Evolutionary conservation across 2,113 vertebrate genomes (phyloP).

Genomic region (Nannobrachium achirus): DNA sequence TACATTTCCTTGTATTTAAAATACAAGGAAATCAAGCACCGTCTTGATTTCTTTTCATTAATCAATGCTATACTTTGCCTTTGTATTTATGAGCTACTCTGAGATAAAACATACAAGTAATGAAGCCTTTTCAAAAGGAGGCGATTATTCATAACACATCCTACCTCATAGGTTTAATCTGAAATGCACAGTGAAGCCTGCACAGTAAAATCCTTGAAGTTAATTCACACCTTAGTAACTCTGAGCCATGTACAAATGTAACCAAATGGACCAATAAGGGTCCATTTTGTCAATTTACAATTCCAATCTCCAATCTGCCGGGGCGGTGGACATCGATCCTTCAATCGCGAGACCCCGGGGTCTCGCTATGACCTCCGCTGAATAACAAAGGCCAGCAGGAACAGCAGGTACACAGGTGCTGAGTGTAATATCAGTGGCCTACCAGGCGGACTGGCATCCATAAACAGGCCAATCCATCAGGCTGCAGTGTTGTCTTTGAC

Average conservation of each 20-base stretch:
- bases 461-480: constrained; percentile 81
- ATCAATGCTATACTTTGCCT: constrained; percentile 3
- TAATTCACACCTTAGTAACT: no score
- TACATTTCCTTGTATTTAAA: background rate
- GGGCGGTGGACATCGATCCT: constrained; percentile 63
- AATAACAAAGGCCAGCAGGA: constrained; percentile 60
- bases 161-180: constrained; percentile 27
- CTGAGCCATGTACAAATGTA: no score
- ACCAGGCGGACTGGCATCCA: constrained; percentile 77
- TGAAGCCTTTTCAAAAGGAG: background rate
- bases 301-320: constrained; percentile 52
- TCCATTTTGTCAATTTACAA: constrained; percentile 50
- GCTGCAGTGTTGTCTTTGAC: constrained; percentile 73
- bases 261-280: constrained; percentile 10
- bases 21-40: background rate
- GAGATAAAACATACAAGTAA: constrained; percentile 6
- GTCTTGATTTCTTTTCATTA: constrained; percentile 10
- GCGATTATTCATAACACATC: background rate
- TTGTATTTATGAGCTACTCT: constrained; percentile 12
- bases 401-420: constrained; percentile 80
- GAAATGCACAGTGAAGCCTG: constrained; percentile 30
- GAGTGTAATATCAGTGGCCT: constrained; percentile 78
- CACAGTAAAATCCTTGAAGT: constrained; percentile 44
- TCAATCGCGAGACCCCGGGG: constrained; percentile 46
- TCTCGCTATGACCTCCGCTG: constrained; percentile 63